phyloP scores from a whole-genome alignment of 2,113 vertebrate species.

The Laticauda laticaudata region DNA sequence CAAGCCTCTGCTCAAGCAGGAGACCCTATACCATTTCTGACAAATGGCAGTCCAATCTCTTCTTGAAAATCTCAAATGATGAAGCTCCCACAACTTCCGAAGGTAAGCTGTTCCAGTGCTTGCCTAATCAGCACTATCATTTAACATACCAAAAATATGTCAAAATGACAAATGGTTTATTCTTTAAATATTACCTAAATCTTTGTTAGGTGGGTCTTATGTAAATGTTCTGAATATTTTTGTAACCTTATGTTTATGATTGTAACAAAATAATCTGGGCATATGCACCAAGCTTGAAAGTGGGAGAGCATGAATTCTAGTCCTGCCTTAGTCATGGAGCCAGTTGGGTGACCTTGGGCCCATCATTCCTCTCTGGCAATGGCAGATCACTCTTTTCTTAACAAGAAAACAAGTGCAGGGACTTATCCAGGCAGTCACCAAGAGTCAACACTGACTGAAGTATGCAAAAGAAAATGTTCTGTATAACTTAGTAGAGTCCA shows the following conservation, averaged over 20 bases:
- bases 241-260: background rate
- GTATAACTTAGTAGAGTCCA: too few species aligned
- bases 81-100: too few species aligned
- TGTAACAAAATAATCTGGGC: background rate
- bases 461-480: background rate
- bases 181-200: background rate
- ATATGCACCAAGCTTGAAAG: background rate
- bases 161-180: background rate
- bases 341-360: background rate
- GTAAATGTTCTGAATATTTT: background rate
- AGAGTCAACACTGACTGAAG: background rate
- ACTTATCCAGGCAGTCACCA: background rate
- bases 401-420: background rate
- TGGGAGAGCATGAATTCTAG: background rate
- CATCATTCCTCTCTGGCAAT: background rate
- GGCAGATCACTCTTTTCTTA: background rate
- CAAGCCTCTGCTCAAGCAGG: too few species aligned
- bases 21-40: too few species aligned
- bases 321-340: background rate
- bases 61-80: too few species aligned
- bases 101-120: background rate
- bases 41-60: too few species aligned
- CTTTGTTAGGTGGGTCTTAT: background rate
- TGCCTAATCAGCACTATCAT: background rate
- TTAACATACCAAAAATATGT: background rate